phyloP scores from a whole-genome alignment of 2,888 invertebrate species.

The Apotomis betuletana region DNA sequence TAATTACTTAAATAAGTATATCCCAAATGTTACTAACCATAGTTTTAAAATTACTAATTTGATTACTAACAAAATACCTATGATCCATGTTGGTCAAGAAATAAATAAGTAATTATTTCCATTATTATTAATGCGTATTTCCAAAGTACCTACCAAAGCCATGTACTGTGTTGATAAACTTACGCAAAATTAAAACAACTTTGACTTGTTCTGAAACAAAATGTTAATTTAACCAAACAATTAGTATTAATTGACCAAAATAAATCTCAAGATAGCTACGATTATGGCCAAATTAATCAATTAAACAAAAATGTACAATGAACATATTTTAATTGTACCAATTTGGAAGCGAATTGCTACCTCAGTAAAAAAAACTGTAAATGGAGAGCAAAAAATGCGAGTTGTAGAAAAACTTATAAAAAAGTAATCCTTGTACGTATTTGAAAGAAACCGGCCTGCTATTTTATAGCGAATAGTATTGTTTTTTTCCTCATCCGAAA shows the following conservation, averaged over 20 bases:
- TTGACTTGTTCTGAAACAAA: not conserved
- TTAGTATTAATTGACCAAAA: conserved; percentile 31
- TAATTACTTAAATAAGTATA: no score
- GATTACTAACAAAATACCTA: no score
- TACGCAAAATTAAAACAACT: not conserved
- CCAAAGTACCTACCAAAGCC: not conserved
- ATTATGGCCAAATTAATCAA: conserved; percentile 35
- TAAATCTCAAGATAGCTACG: conserved; percentile 31
- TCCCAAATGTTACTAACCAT: not conserved
- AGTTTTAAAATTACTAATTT: no score
- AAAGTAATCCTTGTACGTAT: not conserved
- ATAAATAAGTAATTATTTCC: no score
- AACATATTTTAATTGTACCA: conserved; percentile 41
- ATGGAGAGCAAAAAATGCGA: conserved; percentile 3
- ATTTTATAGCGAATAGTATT: not conserved
- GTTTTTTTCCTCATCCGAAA: no score
- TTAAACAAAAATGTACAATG: conserved; percentile 35
- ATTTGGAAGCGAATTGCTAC: conserved; percentile 34
- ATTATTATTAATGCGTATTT: not conserved
- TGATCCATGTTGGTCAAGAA: no score
- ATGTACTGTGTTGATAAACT: not conserved
- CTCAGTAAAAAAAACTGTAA: conserved; percentile 15
- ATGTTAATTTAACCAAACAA: conserved; percentile 15
- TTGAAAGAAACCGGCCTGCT: not conserved
- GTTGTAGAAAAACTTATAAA: conserved; percentile 17